phyloP scores from a whole-genome alignment of 2,888 invertebrate genomes.

The Hyles lineata region DNA sequence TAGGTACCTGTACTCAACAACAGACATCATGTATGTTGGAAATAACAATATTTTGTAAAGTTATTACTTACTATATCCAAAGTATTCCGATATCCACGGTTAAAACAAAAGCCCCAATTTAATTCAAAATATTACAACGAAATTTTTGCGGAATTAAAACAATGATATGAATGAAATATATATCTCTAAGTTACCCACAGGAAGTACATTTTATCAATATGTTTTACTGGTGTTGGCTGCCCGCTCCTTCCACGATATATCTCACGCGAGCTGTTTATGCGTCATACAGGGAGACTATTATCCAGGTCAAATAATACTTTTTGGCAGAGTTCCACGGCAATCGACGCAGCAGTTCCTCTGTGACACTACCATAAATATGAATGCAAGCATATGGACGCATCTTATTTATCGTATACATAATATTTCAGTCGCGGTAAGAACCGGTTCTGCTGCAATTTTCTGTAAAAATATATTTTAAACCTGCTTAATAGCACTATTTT shows the following conservation, averaged over 20 bases:
- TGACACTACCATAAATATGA: background rate
- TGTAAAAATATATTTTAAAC: too few species aligned
- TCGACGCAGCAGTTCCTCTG: constrained; percentile 5
- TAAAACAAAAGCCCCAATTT: background rate
- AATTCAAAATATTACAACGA: background rate
- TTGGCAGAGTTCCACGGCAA: background rate
- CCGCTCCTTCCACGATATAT: background rate
- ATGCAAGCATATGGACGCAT: background rate
- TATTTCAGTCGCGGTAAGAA: background rate
- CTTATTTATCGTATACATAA: background rate
- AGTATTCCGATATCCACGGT: background rate
- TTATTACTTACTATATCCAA: too few species aligned
- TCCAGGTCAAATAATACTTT: background rate
- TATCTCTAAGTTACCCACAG: background rate
- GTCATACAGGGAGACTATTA: background rate
- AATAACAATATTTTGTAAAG: too few species aligned
- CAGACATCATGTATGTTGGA: too few species aligned
- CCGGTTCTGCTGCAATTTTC: background rate
- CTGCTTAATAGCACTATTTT: too few species aligned
- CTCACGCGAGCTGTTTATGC: background rate
- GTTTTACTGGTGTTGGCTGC: background rate
- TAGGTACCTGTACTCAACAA: too few species aligned
- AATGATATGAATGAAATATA: background rate
- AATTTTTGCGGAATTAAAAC: background rate
- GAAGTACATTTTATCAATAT: background rate